phyloP scores from a whole-genome alignment of 2,888 invertebrate species.

The Ectobius pallidus region DNA sequence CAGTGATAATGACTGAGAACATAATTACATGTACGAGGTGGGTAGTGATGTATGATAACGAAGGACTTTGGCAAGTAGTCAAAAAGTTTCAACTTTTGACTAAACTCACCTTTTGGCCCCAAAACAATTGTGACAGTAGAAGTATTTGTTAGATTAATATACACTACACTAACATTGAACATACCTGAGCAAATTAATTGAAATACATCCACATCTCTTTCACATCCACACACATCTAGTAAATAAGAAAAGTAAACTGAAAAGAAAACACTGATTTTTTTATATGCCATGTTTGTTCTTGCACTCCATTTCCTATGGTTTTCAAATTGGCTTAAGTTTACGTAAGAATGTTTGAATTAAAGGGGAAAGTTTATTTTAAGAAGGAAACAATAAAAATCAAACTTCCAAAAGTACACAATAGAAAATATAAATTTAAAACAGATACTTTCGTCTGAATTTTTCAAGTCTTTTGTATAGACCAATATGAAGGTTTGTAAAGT shows the following conservation, averaged over 20 bases:
- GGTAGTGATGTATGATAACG: constrained; percentile 13
- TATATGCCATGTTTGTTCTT: no score
- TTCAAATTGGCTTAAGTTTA: no score
- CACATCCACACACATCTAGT: background rate
- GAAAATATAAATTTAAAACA: no score
- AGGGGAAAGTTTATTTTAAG: no score
- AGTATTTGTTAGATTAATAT: constrained; percentile 3
- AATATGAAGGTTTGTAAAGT: no score
- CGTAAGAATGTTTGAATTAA: no score
- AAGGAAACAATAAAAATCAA: no score
- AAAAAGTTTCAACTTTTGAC: background rate
- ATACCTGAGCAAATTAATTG: constrained; percentile 35
- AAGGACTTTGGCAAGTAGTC: background rate
- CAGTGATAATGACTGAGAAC: background rate
- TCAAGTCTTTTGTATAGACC: no score
- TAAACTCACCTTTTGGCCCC: constrained; percentile 3
- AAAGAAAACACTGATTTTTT: no score
- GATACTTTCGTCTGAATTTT: no score
- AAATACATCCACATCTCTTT: background rate
- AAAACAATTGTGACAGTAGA: background rate
- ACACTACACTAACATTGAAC: constrained; percentile 17
- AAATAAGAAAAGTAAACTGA: background rate
- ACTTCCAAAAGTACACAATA: no score
- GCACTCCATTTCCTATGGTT: no score
- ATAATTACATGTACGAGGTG: background rate